phyloP scores from a whole-genome alignment of 1,140 invertebrate genomes.

The Drosophila arawakana region DNA sequence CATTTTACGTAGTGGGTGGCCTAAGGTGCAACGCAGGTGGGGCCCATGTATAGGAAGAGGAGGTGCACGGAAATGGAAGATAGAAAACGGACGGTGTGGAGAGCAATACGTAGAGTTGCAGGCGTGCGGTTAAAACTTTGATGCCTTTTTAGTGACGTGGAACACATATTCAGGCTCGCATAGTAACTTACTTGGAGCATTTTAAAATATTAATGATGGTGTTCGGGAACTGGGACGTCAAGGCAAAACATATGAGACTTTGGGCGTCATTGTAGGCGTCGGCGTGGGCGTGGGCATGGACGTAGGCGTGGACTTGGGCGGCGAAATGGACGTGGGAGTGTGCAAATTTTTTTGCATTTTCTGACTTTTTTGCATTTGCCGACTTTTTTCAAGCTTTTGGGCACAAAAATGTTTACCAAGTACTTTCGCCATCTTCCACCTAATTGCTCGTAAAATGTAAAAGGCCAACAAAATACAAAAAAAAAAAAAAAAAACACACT shows the following conservation, averaged over 20 bases:
- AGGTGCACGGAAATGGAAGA: not conserved
- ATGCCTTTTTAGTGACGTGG: conserved; percentile 75
- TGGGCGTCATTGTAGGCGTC: not conserved
- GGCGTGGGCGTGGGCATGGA: not conserved
- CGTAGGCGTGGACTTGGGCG: not conserved
- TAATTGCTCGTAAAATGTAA: conserved; percentile 79
- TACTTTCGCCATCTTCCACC: conserved; percentile 71
- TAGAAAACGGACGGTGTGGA: conserved; percentile 8
- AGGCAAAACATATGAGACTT: not conserved
- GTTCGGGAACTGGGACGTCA: conserved; percentile 19
- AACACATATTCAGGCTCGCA: conserved; percentile 57
- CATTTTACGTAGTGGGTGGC: conserved; percentile 50
- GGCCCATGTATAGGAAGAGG: not conserved
- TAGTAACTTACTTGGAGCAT: conserved; percentile 57
- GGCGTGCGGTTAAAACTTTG: conserved; percentile 78
- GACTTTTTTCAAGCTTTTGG: conserved; percentile 49
- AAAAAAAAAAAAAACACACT: conserved; percentile 2
- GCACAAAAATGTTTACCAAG: conserved; percentile 57
- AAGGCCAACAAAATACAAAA: conserved; percentile 32
- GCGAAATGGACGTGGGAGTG: not conserved
- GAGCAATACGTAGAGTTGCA: conserved; percentile 40
- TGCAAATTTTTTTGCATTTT: conserved; percentile 27
- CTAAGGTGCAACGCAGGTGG: not conserved
- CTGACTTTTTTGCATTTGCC: conserved; percentile 23
- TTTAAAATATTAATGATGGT: conserved; percentile 73